Evolutionary conservation across 2,888 invertebrate genomes (phyloP), one percentile per base, ranked within the genome.

Genomic region (Anarsia innoxiella): DNA sequence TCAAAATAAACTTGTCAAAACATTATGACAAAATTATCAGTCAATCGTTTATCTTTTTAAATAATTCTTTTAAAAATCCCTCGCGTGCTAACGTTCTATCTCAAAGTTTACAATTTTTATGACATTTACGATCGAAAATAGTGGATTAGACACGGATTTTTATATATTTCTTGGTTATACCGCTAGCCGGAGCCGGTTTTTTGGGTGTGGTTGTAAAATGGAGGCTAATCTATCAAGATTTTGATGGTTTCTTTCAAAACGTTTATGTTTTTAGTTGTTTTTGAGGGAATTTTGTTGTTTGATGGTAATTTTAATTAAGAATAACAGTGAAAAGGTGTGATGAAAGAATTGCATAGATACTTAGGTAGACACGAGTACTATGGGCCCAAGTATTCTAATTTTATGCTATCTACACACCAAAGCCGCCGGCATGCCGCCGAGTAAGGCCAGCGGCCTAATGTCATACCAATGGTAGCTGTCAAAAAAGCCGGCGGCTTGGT

Each of bases 51-150:
- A 8, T 19, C 4, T 19, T 19, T 19, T 19, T 5, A 19, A 19
- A 19, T 5, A 5, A 19, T 19, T 19, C 19, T n/a, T n/a, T n/a
- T n/a, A n/a, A n/a, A n/a, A n/a, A n/a, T 36, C 42, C 52, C 48
- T 63, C 58, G 61, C 62, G 61, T 60, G 61, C 49, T 28, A 44
- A 37, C 31, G 48, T 15, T n/a, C 32, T 35, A 10, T 30, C 29
- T 37, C 26, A 31, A 37, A 26, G 32, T 33, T 28, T n/a, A n/a
- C n/a, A 8, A 19, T 3, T 19, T 19, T 19, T 19, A 19, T 8
- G 19, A 19, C 8, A 5, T 61, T 60, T 60, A 60, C 45, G 59
- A 59, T 60, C 51, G 44, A 61, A 59, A 58, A 59, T 60, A 53
- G 47, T 56, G 46, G 43, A 64, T 62, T 64, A 30, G 59, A 44